Conservation (phyloP, 2,797 vertebrate genomes). For the Oryzias sinensis region DNA sequence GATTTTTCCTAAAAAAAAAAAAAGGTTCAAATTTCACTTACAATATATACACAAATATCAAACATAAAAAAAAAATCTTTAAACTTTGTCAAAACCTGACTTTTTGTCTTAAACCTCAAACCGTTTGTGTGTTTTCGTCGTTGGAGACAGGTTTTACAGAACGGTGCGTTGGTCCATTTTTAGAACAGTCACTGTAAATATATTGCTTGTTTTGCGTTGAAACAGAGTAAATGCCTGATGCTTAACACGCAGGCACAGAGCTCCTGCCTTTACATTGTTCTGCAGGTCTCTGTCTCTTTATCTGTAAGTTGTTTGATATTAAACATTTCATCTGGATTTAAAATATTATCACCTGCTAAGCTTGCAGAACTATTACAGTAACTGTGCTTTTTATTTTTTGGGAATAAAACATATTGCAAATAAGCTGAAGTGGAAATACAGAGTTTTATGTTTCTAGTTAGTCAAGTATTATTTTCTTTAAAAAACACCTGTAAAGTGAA, state of each 20-base stretch:
- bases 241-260: conserved; percentile 11
- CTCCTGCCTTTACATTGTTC: conserved; percentile 2
- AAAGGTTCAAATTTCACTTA: too few relatives aligned
- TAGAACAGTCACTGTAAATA: conserved; percentile 58
- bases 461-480: too few relatives aligned
- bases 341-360: conserved; percentile 16
- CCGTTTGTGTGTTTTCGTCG: conserved; percentile 11
- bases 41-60: too few relatives aligned
- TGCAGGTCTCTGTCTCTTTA: conserved; percentile 2
- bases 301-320: conserved; percentile 19
- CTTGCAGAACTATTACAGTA: conserved; percentile 29
- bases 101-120: background rate
- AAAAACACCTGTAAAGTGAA: background rate
- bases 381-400: conserved; percentile 13
- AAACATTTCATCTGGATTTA: conserved; percentile 21
- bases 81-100: too few relatives aligned
- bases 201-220: conserved; percentile 52
- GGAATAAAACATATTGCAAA: background rate
- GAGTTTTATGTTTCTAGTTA: too few relatives aligned
- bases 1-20: too few relatives aligned
- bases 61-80: too few relatives aligned
- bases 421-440: too few relatives aligned
- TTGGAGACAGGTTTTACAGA: conserved; percentile 11
- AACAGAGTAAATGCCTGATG: conserved; percentile 40
- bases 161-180: conserved; percentile 27